Evolutionary conservation across 2,113 vertebrate genomes (phyloP).

Genomic region (Tinamus guttatus): DNA sequence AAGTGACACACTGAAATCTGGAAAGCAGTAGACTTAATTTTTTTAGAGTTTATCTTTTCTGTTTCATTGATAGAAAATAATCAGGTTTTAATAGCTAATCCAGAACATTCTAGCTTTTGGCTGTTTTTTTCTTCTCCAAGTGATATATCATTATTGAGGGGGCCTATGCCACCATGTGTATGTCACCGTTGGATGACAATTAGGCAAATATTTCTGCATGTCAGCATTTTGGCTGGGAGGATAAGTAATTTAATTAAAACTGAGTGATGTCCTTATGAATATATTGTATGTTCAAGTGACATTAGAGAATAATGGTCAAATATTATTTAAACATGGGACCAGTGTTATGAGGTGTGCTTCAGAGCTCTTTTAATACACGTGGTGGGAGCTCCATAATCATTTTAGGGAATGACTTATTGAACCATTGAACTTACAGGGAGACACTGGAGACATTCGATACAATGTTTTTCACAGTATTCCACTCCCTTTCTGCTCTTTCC

Average conservation of each 20-base stretch:
- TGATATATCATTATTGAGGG: not conserved
- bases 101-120: not conserved
- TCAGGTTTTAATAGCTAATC: not conserved
- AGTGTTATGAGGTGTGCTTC: not conserved
- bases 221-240: not conserved
- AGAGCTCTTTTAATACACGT: not conserved
- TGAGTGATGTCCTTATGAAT: not conserved
- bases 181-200: not conserved
- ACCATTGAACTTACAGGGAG: not conserved
- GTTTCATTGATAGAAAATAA: not conserved
- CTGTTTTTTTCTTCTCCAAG: not conserved
- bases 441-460: not conserved
- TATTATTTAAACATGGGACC: not conserved
- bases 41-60: not conserved
- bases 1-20: not conserved
- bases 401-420: not conserved
- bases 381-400: not conserved
- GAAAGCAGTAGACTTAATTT: not conserved
- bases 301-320: not conserved
- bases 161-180: not conserved
- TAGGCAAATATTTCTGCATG: not conserved
- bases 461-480: not conserved
- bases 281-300: not conserved
- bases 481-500: not conserved
- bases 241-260: not conserved